Evolutionary conservation across 2,797 vertebrate species (phyloP), one percentile per base, ranked within the genome.

Genomic region (Glossophaga mutica): DNA sequence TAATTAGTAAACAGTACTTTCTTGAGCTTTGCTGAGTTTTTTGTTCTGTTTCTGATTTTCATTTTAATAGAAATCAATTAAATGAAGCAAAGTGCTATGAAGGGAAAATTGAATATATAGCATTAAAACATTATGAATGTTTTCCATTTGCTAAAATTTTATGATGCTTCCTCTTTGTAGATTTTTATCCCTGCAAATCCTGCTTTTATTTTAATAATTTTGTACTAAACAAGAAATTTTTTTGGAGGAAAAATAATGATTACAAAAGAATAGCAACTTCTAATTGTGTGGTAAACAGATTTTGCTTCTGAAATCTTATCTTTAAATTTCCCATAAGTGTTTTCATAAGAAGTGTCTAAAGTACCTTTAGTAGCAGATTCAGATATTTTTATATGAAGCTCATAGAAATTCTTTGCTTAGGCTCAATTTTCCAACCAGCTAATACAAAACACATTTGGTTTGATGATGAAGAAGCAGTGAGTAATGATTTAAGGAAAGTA

Each of bases 71-170:
- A 79, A 85, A 70, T 88, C 7, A 87, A 59, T 86, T 73, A 95
- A 83, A 50, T 77, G 12, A 79, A 92, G 1, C 19, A 83, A 89
- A 94, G n/a, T 74, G 32, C 42, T 37, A 48, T 48, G 5, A 82
- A 68, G 5, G 1, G 32, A 71, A 92, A 96, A 57, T 32, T 37
- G 88, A 76, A 59, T 52, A 50, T 34, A 5, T 76, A 59, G 94
- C 83, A 82, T 39, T 62, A 50, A 55, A 91, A 50, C 22, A 67
- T 70, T 34, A 62, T 59, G 46, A 81, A 74, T 77, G n/a, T n/a
- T 68, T 71, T 94, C 34, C 12, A 62, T 34, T 84, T 77, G 46
- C n/a, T 90, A 81, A 87, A 87, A 90, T 89, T 83, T 83, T 86
- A 46, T 78, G 24, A n/a, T 83, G 59, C 57, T 81, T 96, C 29